Evolutionary conservation across 1,140 invertebrate genomes (phyloP), one percentile per base, ranked within the genome.

Genomic region (honey bee (Apis mellifera)): DNA sequence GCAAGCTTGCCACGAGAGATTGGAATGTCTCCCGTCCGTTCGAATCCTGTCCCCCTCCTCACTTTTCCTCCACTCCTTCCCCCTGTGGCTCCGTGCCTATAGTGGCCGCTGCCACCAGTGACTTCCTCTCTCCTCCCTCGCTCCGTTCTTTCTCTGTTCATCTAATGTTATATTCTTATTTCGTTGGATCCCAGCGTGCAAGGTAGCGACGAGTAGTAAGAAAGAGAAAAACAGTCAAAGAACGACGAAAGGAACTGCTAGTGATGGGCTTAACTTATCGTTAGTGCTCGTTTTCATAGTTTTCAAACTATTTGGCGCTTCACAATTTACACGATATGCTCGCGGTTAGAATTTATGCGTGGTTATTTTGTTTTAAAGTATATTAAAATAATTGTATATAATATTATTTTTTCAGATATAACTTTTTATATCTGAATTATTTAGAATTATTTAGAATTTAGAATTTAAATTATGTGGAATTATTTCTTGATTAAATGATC

Each of bases 11-110:
- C 91, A 93, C 92, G 92, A 92, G 92, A 93, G 93, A 93, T 93
- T 93, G 93, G 93, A 94, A 94, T 93, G 92, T 93, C 90, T 93
- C 90, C 90, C 89, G 91, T 91, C 90, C 90, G 84, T 85, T 84
- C 79, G 81, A 80, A 85, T 57, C 81, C 75, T 68, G 57, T 68
- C 65, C 66, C 66, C 55, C 72, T 52, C 62, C 23, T 76, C 42
- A n/a, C 42, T 42, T 82, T 71, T 32, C 83, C 82, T 62, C 84
- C 78, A 55, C 75, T 69, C 72, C 64, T 32, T 17, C 19, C 23
- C 60, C 17, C 55, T 42, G 26, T 54, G 26, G 1, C 65, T 48
- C n/a, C 32, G 9, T n/a, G 50, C 19, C 50, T 42, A 15, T 42
- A 64, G 54, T 48, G 60, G 50, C 55, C 52, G 21, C 21, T 69